Percentiles rank a stretch among this genome's conserved stretches.
phyloP scores from a whole-genome alignment of 2,888 invertebrate genomes.

The Drosophila yooni region DNA sequence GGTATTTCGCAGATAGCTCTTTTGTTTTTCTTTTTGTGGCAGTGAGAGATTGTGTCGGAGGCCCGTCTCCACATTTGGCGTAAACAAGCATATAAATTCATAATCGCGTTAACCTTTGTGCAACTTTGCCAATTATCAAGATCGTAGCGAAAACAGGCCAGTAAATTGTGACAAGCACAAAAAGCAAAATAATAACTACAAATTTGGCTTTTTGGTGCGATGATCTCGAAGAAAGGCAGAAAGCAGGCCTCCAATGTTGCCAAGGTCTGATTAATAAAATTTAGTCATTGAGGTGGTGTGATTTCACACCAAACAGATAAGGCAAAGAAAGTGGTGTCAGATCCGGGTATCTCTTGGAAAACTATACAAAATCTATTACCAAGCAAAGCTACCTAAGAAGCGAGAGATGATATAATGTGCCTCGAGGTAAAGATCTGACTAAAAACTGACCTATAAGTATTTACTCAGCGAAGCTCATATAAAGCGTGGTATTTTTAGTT shows the following conservation, averaged over 20 bases:
- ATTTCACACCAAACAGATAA: constrained; percentile 33
- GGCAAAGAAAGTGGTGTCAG: constrained; percentile 15
- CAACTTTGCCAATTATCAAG: constrained; percentile 54
- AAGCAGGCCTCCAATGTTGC: constrained; percentile 53
- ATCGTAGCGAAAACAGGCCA: constrained; percentile 61
- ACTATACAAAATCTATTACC: background rate
- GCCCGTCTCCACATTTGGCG: constrained; percentile 60
- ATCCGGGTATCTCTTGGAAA: constrained; percentile 15
- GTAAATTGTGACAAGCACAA: constrained; percentile 44
- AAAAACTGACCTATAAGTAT: background rate
- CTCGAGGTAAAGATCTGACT: background rate
- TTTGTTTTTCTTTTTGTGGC: background rate
- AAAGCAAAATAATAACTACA: constrained; percentile 11
- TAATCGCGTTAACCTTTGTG: constrained; percentile 66
- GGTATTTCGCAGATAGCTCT: background rate
- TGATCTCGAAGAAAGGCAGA: constrained; percentile 32
- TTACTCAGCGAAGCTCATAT: background rate
- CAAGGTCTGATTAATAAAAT: constrained; percentile 66
- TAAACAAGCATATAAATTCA: constrained; percentile 74
- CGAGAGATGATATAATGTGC: background rate
- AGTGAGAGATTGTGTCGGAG: constrained; percentile 39
- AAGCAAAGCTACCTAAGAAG: background rate
- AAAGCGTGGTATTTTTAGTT: background rate
- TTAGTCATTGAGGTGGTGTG: constrained; percentile 39
- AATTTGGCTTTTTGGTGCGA: constrained; percentile 12